These are phyloP conservation scores for Allobates femoralis DNA, from an alignment of 2,797 vertebrate genomes.

Conservation along the genomic window DNA sequence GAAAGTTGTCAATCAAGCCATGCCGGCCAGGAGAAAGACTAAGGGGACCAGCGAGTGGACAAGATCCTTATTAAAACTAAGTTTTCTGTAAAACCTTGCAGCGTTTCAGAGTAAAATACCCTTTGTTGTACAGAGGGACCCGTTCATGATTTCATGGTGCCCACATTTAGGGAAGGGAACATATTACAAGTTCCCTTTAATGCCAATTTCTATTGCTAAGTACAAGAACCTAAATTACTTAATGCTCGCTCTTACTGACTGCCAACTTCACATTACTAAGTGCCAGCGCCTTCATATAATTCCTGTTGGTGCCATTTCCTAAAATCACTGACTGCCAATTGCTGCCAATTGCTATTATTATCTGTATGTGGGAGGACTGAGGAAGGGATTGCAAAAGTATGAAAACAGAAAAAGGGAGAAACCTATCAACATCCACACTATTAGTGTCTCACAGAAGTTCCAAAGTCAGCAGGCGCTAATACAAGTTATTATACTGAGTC, in stretches of 20 bases:
- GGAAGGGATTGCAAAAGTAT: background rate
- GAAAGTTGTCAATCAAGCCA: no score
- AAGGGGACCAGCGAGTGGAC: no score
- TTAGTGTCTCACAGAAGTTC: background rate
- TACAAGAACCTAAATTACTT: background rate
- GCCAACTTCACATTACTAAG: background rate
- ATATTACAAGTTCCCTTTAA: no score
- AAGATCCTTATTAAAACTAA: no score
- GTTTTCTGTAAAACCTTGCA: no score
- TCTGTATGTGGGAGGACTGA: constrained; percentile 14
- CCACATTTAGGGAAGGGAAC: no score
- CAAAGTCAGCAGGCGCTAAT: background rate
- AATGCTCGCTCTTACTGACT: background rate
- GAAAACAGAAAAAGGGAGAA: background rate
- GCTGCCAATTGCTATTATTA: constrained; percentile 2
- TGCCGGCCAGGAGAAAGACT: no score
- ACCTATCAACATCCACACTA: background rate
- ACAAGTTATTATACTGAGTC: background rate
- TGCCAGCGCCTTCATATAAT: background rate
- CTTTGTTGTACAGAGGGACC: no score
- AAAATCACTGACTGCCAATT: background rate
- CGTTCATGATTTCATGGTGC: no score
- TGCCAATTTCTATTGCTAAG: background rate
- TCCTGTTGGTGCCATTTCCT: background rate
- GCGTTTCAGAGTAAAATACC: no score